Percentiles rank a stretch among this genome's conserved stretches.
Conservation (phyloP, 2,113 vertebrate genomes). For the Thunnus maccoyii region DNA sequence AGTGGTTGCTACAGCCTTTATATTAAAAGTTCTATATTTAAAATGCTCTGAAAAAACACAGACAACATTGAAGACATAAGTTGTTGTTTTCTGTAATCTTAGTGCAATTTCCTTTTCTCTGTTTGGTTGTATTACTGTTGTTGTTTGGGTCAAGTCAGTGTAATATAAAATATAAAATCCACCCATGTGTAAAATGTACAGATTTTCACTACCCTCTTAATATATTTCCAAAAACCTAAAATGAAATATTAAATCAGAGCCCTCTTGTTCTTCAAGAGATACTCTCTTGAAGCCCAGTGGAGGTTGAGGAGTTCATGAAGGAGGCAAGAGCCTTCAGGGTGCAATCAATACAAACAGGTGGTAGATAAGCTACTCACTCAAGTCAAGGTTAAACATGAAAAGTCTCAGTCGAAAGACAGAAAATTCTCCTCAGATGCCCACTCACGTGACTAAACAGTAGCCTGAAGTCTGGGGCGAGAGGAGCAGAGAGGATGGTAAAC, state of each 20-base stretch:
- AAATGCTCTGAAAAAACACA: not conserved
- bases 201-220: not conserved
- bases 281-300: not conserved
- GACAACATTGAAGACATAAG: too few relatives aligned
- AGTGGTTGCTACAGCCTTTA: not conserved
- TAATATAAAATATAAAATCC: not conserved
- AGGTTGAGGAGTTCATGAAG: not conserved
- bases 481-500: constrained; percentile 1
- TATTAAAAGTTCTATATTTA: not conserved
- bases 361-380: constrained; percentile 14
- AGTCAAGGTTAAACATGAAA: constrained; percentile 11
- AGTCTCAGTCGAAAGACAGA: not conserved
- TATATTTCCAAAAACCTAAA: not conserved
- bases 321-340: constrained; percentile 4
- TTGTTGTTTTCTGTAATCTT: too few relatives aligned
- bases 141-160: not conserved
- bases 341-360: constrained; percentile 23
- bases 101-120: not conserved
- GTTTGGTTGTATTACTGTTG: not conserved
- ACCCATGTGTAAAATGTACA: not conserved
- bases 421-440: constrained; percentile 1
- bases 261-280: not conserved
- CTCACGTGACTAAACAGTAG: not conserved
- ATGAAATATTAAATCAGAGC: constrained; percentile 6
- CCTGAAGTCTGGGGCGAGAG: not conserved